Evolutionary conservation across 2,797 vertebrate genomes (phyloP).

Genomic region (Hephaestus fuliginosus): DNA sequence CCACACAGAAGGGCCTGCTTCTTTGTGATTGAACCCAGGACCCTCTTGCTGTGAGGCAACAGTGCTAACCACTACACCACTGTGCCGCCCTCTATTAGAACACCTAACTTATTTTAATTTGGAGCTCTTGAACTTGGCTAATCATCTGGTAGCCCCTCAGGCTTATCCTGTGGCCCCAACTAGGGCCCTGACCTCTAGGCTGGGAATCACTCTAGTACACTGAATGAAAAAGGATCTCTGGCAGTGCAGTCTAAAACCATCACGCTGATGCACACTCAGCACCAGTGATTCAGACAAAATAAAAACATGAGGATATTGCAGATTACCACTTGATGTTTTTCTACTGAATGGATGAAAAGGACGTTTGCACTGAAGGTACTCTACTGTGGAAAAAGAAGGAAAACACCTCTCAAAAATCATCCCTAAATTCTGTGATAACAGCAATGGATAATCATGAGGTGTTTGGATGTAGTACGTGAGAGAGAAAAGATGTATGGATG

Average conservation of each 20-base stretch:
- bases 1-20: no score
- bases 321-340: neutral
- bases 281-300: neutral
- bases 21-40: no score
- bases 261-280: neutral
- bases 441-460: slow-evolving; percentile 1
- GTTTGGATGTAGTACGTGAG: slow-evolving; percentile 5
- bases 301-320: neutral
- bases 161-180: neutral
- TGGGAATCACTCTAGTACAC: neutral
- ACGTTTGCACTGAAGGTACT: neutral
- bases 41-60: no score
- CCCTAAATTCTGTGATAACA: neutral
- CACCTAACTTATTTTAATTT: no score
- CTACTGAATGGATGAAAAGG: neutral
- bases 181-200: no score
- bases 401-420: neutral
- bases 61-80: no score
- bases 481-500: slow-evolving; percentile 57
- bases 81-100: neutral
- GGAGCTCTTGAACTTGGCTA: neutral
- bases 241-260: neutral
- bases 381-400: neutral
- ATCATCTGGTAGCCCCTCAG: neutral
- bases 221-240: neutral